Evolutionary conservation across 1,140 invertebrate species (phyloP).

Genomic region (Pogonomyrmex barbatus): DNA sequence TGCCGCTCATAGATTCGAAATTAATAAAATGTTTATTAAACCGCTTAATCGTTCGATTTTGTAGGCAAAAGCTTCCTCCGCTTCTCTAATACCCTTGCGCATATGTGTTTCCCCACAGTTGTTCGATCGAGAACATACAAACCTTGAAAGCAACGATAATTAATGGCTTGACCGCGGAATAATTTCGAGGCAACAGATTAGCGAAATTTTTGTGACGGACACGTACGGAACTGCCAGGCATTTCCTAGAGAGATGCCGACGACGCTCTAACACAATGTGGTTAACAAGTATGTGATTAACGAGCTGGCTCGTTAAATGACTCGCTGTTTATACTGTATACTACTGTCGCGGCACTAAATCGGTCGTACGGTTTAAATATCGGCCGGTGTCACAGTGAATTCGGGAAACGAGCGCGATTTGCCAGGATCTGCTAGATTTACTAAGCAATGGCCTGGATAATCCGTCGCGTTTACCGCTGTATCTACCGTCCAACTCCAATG

Average conservation of each 20-base stretch:
- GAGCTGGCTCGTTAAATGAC: constrained; percentile 70
- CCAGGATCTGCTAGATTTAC: constrained; percentile 76
- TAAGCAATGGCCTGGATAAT: constrained; percentile 79
- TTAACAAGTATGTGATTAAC: constrained; percentile 72
- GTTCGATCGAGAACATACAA: constrained; percentile 6
- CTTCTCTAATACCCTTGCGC: neutral
- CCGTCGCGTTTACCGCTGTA: constrained; percentile 71
- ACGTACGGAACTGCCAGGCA: constrained; percentile 26
- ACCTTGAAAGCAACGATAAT: constrained; percentile 27
- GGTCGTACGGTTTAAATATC: constrained; percentile 72
- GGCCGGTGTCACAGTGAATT: constrained; percentile 56
- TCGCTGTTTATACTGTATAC: constrained; percentile 65
- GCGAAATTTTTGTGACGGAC: constrained; percentile 60
- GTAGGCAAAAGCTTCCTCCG: neutral
- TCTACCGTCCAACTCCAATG: constrained; percentile 40
- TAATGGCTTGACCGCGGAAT: constrained; percentile 38
- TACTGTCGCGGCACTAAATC: constrained; percentile 60
- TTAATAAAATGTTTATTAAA: constrained; percentile 24
- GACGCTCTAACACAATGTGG: constrained; percentile 57
- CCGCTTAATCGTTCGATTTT: neutral
- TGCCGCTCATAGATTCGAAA: neutral
- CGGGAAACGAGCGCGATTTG: constrained; percentile 73
- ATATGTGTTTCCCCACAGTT: neutral
- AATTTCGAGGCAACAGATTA: constrained; percentile 53
- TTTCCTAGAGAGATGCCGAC: constrained; percentile 51